A percentile compares a stretch with the other conserved stretches of the same genome.
phyloP scores from a whole-genome alignment of 2,113 vertebrate genomes.

The Labeo rohita region DNA sequence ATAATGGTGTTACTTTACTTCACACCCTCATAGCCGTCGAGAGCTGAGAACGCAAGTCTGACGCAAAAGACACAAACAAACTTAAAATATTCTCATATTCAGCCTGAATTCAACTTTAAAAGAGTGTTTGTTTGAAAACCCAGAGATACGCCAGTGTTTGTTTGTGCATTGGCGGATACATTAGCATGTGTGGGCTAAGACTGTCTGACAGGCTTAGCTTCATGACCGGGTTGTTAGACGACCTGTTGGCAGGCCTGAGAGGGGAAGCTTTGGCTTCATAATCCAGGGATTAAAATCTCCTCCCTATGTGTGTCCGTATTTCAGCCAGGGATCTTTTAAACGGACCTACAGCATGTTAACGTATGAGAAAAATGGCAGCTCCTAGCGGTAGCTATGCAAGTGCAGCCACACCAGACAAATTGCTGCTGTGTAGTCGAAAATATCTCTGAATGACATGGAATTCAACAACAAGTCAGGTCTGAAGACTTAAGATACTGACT shows the following conservation, averaged over 20 bases:
- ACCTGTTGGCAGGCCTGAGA: constrained; percentile 28
- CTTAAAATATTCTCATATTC: background rate
- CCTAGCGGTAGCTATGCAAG: background rate
- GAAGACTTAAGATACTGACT: constrained; percentile 3
- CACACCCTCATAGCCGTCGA: background rate
- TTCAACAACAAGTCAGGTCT: background rate
- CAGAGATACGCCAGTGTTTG: background rate
- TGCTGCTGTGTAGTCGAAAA: background rate
- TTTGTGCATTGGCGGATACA: background rate
- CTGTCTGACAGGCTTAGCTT: constrained; percentile 11
- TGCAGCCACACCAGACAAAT: background rate
- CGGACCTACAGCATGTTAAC: background rate
- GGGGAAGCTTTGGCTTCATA: constrained; percentile 44
- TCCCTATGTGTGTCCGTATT: background rate
- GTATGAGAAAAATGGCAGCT: background rate
- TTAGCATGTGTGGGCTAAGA: constrained; percentile 13
- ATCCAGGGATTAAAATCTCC: constrained; percentile 27
- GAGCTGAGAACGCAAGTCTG: background rate
- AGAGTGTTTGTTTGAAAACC: background rate
- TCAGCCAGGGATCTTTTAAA: constrained; percentile 3
- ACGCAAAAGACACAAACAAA: background rate
- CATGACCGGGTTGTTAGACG: constrained; percentile 19
- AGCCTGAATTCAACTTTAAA: background rate
- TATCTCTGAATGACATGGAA: constrained; percentile 3
- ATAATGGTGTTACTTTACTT: background rate